These are phyloP conservation scores for Andrena dorsata DNA, from an alignment of 2,888 invertebrate species.

Conservation along the genomic window DNA sequence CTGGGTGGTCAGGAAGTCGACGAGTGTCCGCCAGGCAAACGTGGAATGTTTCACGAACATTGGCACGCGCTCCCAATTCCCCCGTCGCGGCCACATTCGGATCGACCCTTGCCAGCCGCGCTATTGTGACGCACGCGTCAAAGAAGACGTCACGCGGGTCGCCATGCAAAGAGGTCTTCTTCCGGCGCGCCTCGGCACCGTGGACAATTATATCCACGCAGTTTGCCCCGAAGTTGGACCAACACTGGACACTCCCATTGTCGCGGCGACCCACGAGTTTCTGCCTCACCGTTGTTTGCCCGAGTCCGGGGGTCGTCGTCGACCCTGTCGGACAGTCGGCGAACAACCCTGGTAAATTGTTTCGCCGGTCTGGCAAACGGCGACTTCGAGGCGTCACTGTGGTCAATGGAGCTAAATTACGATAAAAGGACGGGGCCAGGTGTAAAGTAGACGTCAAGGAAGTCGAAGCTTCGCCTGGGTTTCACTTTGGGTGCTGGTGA, in stretches of 20 bases:
- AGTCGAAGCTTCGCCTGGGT: neutral
- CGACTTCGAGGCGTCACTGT: slow-evolving; percentile 8
- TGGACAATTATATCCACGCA: slow-evolving; percentile 79
- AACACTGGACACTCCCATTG: slow-evolving; percentile 72
- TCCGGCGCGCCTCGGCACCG: slow-evolving; percentile 36
- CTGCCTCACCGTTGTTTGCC: slow-evolving; percentile 32
- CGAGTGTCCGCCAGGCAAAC: slow-evolving; percentile 39
- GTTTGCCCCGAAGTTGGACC: slow-evolving; percentile 77
- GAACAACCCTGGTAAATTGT: slow-evolving; percentile 63
- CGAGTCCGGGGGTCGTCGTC: slow-evolving; percentile 35
- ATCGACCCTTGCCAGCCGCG: slow-evolving; percentile 8
- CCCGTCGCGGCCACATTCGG: slow-evolving; percentile 12
- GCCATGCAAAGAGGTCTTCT: slow-evolving; percentile 34
- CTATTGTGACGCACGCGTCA: slow-evolving; percentile 40
- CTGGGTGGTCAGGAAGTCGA: slow-evolving; percentile 54
- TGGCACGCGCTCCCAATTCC: slow-evolving; percentile 66
- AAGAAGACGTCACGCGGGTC: slow-evolving; percentile 73
- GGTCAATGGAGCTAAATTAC: slow-evolving; percentile 75
- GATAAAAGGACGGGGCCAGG: slow-evolving; percentile 58
- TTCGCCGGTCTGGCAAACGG: slow-evolving; percentile 30
- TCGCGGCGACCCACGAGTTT: slow-evolving; percentile 46
- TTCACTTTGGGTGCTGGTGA: slow-evolving; percentile 4
- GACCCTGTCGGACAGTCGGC: slow-evolving; percentile 23
- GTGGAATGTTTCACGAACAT: slow-evolving; percentile 45
- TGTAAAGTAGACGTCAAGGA: slow-evolving; percentile 73